Base-by-base conservation (phyloP, 2,797 vertebrate species). In the Parotocinclus haroldoi region DNA sequence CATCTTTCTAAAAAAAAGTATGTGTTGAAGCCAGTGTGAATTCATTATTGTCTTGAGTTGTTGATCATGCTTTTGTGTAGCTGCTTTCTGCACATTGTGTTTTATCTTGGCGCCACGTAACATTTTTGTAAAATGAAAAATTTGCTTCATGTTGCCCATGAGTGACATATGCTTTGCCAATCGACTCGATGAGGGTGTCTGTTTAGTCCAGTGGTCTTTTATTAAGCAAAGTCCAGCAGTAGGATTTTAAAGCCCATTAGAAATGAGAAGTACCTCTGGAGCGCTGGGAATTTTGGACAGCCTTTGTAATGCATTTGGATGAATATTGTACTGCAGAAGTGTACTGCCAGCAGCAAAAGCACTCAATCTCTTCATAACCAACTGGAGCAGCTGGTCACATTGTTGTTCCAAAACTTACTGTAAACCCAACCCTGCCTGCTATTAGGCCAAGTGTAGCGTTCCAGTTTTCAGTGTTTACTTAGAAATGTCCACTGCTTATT, bases 321-420 rank as follows among this genome's bases (percentile, higher is more conserved):
- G 37, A 55, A 42, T 37, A 61, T 50, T 27, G 51, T n/a, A 40
- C 36, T 27, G 62, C 49, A 48, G 58, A 58, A 66, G 57, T 50
- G 36, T 19, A 60, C 11, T 69, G 70, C 64, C 71, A 73, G 46
- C 38, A 58, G 54, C 64, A 37, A 60, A 57, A 54, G 59, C 44
- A 61, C 59, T 73, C 69, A 72, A 44, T 68, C 49, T 72, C 53
- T 70, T 70, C 17, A 55, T 58, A 48, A 66, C 48, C 73, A 60
- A 45, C 66, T 61, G 72, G 63, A 80, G 59, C 80, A 85, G 80
- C 79, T 86, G 83, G 65, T 75, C 70, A n/a, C 63, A 75, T 85
- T 86, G 83, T 87, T 73, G 73, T 77, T 72, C 72, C 55, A 49
- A 61, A 76, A 36, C 45, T 81, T 79, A 80, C 77, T 77, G 71